phyloP scores from a whole-genome alignment of 2,888 invertebrate species.

The Myathropa florea region DNA sequence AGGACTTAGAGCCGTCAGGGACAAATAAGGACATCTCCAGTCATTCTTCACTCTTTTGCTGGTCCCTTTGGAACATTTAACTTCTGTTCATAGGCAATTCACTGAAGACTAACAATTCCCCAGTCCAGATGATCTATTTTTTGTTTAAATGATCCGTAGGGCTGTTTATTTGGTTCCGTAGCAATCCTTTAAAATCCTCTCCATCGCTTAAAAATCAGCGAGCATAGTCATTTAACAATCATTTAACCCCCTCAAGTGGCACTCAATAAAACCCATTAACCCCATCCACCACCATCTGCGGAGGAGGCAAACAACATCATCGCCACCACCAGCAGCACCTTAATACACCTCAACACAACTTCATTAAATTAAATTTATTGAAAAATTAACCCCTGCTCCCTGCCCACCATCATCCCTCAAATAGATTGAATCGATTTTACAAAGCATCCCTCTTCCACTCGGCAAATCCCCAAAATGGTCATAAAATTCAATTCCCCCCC shows the following conservation, averaged over 20 bases:
- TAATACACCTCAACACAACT: slow-evolving; percentile 61
- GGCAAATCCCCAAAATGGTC: slow-evolving; percentile 61
- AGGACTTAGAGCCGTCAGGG: no score
- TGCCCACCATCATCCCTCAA: neutral
- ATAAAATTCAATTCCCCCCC: slow-evolving; percentile 67
- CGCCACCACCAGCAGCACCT: slow-evolving; percentile 55
- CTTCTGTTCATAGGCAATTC: no score
- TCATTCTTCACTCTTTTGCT: no score
- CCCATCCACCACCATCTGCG: neutral
- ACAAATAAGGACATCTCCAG: no score
- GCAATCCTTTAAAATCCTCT: no score
- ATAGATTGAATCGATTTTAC: slow-evolving; percentile 38
- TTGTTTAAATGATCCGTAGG: no score
- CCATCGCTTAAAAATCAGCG: no score
- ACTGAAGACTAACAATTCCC: no score
- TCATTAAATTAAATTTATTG: slow-evolving; percentile 70
- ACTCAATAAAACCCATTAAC: slow-evolving; percentile 48
- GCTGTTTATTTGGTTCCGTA: no score
- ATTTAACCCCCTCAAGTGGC: neutral
- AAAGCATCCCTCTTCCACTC: slow-evolving; percentile 26
- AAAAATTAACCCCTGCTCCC: slow-evolving; percentile 43
- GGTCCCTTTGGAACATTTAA: no score
- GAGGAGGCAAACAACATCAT: slow-evolving; percentile 19
- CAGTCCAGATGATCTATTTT: no score
- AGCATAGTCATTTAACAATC: neutral